Percentiles rank a stretch among this genome's conserved stretches.
These are phyloP conservation scores for Rachycentron canadum DNA, from an alignment of 2,797 vertebrate species.

Conservation along the genomic window DNA sequence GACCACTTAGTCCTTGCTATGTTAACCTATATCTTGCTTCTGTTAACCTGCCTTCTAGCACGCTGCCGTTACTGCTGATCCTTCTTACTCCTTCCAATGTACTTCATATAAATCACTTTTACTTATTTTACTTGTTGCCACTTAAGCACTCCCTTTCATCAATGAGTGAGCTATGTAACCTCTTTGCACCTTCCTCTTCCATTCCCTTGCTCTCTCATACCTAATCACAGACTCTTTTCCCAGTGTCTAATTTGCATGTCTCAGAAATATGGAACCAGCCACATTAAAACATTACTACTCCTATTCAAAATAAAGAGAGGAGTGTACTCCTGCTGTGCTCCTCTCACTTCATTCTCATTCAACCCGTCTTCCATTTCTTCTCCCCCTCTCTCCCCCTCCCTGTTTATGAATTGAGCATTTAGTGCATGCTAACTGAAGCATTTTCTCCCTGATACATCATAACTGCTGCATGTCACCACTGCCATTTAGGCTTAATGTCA, in stretches of 20 bases:
- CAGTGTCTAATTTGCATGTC: not conserved
- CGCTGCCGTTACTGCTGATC: not conserved
- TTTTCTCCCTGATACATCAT: conserved; percentile 45
- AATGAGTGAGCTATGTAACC: conserved; percentile 10
- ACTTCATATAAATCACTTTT: not conserved
- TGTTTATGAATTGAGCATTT: conserved; percentile 45
- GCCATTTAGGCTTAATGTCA: conserved; percentile 64
- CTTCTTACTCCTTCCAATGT: not conserved
- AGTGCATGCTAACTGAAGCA: conserved; percentile 36
- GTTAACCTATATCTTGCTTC: too few relatives aligned
- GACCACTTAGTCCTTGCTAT: not conserved
- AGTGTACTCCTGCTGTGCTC: not conserved
- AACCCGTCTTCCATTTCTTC: not conserved
- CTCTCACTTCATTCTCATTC: conserved; percentile 20
- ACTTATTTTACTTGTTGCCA: not conserved
- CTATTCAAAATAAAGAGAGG: not conserved
- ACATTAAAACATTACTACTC: conserved; percentile 4
- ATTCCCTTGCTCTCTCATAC: conserved; percentile 9
- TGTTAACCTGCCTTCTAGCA: not conserved
- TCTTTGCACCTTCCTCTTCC: conserved; percentile 8
- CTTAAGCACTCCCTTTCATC: not conserved
- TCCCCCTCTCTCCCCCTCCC: not conserved
- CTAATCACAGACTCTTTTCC: not conserved
- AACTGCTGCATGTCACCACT: conserved; percentile 57
- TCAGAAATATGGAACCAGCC: conserved; percentile 7